A percentile compares a stretch with the other conserved stretches of the same genome.
phyloP scores from a whole-genome alignment of 1,140 invertebrate genomes.

The Leucophenga varia region DNA sequence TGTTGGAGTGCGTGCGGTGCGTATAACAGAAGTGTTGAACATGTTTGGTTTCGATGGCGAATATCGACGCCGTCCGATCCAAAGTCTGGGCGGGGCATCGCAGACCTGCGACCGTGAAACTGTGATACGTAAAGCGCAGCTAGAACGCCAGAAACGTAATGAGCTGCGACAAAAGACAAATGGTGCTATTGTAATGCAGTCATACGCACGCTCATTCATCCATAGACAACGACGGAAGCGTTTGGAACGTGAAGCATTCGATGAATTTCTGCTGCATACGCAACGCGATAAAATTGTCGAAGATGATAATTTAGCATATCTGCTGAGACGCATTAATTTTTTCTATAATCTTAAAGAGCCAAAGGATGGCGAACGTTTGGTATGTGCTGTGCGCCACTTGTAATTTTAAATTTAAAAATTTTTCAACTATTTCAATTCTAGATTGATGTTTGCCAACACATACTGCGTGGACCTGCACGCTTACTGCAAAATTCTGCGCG shows the following conservation, averaged over 20 bases:
- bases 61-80: slow-evolving; percentile 81
- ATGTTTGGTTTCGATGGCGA: slow-evolving; percentile 92
- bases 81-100: slow-evolving; percentile 83
- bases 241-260: slow-evolving; percentile 68
- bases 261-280: slow-evolving; percentile 60
- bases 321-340: slow-evolving; percentile 69
- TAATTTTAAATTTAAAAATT: background rate
- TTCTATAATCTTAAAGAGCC: slow-evolving; percentile 68
- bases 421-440: slow-evolving; percentile 9
- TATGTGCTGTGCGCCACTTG: slow-evolving; percentile 52
- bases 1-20: too few relatives aligned
- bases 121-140: slow-evolving; percentile 70
- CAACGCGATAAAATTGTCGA: slow-evolving; percentile 58
- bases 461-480: slow-evolving; percentile 34
- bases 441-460: slow-evolving; percentile 50
- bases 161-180: slow-evolving; percentile 65
- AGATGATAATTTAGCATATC: slow-evolving; percentile 59
- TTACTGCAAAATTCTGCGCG: slow-evolving; percentile 33
- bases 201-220: slow-evolving; percentile 75
- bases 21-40: too few relatives aligned
- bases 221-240: slow-evolving; percentile 68
- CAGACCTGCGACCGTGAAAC: slow-evolving; percentile 73
- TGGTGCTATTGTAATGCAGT: slow-evolving; percentile 66
- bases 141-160: slow-evolving; percentile 83
- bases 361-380: slow-evolving; percentile 71